A percentile compares a stretch with the other conserved stretches of the same genome.
phyloP scores from a whole-genome alignment of 2,797 vertebrate species.

The Staurois parvus region DNA sequence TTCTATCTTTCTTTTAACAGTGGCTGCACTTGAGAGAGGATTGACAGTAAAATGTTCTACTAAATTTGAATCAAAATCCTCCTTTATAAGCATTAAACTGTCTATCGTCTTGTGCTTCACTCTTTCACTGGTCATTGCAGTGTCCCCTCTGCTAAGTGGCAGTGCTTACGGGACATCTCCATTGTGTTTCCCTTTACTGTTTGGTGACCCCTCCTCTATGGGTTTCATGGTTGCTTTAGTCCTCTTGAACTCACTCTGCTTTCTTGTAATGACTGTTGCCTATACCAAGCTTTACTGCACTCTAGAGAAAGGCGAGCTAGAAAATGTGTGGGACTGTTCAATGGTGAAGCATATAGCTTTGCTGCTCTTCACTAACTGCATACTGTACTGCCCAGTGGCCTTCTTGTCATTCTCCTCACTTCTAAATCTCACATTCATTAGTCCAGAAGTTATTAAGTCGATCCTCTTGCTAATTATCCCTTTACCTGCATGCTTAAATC shows the following conservation, averaged over 20 bases:
- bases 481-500: constrained; percentile 89
- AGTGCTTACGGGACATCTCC: constrained; percentile 81
- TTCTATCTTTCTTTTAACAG: constrained; percentile 87
- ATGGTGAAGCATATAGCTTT: constrained; percentile 90
- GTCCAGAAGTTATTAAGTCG: constrained; percentile 85
- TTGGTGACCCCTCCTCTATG: constrained; percentile 76
- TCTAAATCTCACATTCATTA: constrained; percentile 83
- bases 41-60: constrained; percentile 72
- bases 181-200: constrained; percentile 85
- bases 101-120: constrained; percentile 76
- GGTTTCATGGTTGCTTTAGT: constrained; percentile 85
- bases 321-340: constrained; percentile 80
- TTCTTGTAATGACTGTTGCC: constrained; percentile 87
- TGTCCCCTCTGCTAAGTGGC: constrained; percentile 80
- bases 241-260: constrained; percentile 88
- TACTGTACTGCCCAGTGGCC: constrained; percentile 90
- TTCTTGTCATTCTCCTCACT: constrained; percentile 89
- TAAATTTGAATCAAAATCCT: constrained; percentile 71
- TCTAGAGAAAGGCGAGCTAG: constrained; percentile 78
- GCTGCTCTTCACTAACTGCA: constrained; percentile 89
- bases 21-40: constrained; percentile 86
- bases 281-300: constrained; percentile 89
- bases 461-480: constrained; percentile 89
- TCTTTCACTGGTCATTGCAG: constrained; percentile 79
- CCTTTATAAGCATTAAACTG: constrained; percentile 67